Base-by-base conservation (phyloP, 1,140 invertebrate species). In the Zaprionus gabonicus region DNA sequence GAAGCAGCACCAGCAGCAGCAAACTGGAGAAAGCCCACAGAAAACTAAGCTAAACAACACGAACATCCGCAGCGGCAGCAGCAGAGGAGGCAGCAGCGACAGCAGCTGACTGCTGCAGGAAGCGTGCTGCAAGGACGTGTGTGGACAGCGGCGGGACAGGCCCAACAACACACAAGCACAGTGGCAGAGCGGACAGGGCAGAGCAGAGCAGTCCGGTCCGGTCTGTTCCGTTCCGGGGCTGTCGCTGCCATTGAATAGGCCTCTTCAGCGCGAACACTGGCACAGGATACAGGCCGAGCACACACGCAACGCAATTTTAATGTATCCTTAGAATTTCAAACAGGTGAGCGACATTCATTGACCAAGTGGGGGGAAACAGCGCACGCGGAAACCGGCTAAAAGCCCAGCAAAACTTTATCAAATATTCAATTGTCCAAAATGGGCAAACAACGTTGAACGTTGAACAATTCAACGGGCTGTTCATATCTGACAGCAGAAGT, bases 301-400 rank as follows among this genome's bases (percentile, higher is more conserved):
- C 67, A 69, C 71, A 76, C 68, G 71, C 56, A 70, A 78, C 66
- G 81, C 83, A 86, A 73, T 78, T 84, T 91, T 87, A 91, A 91
- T 91, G 87, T 87, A 82, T 91, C 87, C 87, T 91, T 91, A 91
- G 82, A 87, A 91, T 84, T 91, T 79, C 81, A 87, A 84, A 82
- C 87, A 91, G 87, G 87, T 91, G 79, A 91, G 87, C 70, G 46
- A 72, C 70, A 58, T 65, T 64, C 75, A 83, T 71, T 71, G 63
- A 71, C 74, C 77, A 83, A 80, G 65, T 69, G 66, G 38, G 17
- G 36, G 56, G 57, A 68, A 74, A 34, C 57, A 17, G 44, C 27
- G 46, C 49, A 44, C 53, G 58, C 23, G 23, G 23, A 55, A 56
- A 31, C 6, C 27, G n/a, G 31, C 53, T 56, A 27, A 62, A 62